Conservation (phyloP, 2,888 invertebrate species). For the Leptopilina myrica region DNA sequence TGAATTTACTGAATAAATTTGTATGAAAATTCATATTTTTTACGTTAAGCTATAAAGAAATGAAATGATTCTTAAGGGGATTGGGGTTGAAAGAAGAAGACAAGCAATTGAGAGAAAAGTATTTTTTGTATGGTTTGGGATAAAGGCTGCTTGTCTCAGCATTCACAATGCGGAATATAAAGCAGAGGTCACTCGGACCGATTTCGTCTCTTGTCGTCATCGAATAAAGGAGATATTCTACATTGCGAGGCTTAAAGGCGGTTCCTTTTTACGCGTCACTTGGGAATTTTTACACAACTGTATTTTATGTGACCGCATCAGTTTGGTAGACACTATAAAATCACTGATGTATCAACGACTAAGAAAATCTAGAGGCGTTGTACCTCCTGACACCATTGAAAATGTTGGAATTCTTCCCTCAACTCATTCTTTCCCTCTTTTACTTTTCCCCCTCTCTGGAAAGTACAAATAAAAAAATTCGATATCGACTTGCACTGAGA, state of each 20-base stretch:
- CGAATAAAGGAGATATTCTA: conserved; percentile 6
- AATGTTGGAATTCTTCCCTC: no score
- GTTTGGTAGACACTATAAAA: neutral
- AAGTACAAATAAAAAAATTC: conserved; percentile 32
- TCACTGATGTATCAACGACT: conserved; percentile 11
- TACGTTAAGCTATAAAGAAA: neutral
- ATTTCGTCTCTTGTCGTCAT: conserved; percentile 6
- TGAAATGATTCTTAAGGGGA: conserved; percentile 17
- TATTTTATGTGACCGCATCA: conserved; percentile 27
- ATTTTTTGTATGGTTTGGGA: conserved; percentile 16
- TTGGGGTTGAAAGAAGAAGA: conserved; percentile 35
- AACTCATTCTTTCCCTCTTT: no score
- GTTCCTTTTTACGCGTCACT: conserved; percentile 27
- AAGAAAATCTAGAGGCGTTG: neutral
- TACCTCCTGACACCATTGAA: neutral
- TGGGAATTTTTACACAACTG: conserved; percentile 14
- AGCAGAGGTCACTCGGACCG: conserved; percentile 46
- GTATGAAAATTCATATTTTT: neutral
- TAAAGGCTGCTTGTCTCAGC: conserved; percentile 39
- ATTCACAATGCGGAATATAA: conserved; percentile 45
- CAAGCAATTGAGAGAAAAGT: conserved; percentile 49
- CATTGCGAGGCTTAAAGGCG: conserved; percentile 25
- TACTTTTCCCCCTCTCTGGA: neutral
- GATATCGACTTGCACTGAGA: neutral
- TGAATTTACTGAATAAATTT: no score